Base-by-base conservation (phyloP, 2,797 vertebrate species). In the Sebastes hubbsi region DNA sequence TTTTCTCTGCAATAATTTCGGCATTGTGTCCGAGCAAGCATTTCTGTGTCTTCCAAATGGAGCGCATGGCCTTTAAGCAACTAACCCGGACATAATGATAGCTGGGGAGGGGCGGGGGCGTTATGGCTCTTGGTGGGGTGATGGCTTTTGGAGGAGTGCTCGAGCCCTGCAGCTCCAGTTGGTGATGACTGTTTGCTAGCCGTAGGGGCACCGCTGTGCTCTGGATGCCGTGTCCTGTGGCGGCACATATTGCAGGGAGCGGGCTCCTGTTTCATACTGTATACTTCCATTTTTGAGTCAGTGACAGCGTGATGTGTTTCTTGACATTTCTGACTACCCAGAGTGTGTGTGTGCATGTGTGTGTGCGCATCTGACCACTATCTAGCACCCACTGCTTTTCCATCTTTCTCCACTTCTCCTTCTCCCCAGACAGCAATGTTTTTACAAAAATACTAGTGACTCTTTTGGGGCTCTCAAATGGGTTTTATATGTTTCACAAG, bases 261-360 rank as follows among this genome's bases (percentile, higher is more conserved):
- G 22, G 27, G 32, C 69, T 81, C 54, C 70, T 29, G 55, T 84
- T 91, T 91, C 77, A 78, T 62, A 70, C 78, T 59, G 60, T 67
- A 85, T 16, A 25, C 76, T 82, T 90, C 77, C 87, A 77, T 88
- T 88, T 49, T 84, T 72, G 75, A 91, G 82, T 49, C 58, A 13
- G 25, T 86, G 88, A 90, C 89, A 83, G 75, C 3, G 2, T 83
- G 67, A 63, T 87, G 77, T 58, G 66, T 83, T 85, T 83, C 82
- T 81, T 92, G 86, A 86, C 87, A 90, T 92, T 89, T 91, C 68
- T 75, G 54, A 42, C 56, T 77, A 77, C 60, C 85, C 81, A 54
- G 38, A 69, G 78, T 80, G 77, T 74, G 14, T 70, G 18, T 56
- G 59, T 63, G 27, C 59, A 22, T 52, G 38, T 75, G 18, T 58